Evolutionary conservation across 2,888 invertebrate species (phyloP).

Genomic region (Cyrtodaria siliqua): DNA sequence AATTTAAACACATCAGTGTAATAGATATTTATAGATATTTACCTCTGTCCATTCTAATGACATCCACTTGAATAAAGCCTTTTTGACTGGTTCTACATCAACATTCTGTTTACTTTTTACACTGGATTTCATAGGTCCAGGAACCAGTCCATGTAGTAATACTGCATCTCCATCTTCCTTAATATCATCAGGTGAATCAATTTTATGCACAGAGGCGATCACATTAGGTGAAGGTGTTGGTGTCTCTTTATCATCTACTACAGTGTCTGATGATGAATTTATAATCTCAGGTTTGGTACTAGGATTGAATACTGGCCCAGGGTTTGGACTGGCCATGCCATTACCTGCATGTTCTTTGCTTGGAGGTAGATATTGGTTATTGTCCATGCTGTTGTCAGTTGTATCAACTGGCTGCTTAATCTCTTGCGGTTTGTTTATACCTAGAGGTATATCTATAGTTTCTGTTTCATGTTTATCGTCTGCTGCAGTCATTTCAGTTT

Average conservation of each 20-base stretch:
- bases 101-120: constrained; percentile 3
- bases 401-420: constrained; percentile 11
- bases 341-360: neutral
- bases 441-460: no score
- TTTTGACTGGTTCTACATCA: neutral
- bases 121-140: constrained; percentile 19
- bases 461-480: neutral
- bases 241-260: neutral
- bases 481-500: neutral
- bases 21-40: no score
- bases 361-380: constrained; percentile 8
- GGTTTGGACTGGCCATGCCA: neutral
- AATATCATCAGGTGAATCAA: constrained; percentile 9
- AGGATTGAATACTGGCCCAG: constrained; percentile 7
- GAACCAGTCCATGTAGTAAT: no score
- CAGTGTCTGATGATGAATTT: neutral
- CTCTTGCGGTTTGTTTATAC: constrained; percentile 2
- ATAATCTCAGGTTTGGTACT: neutral
- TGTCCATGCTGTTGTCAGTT: neutral
- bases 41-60: constrained; percentile 68
- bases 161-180: constrained; percentile 1
- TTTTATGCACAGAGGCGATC: neutral
- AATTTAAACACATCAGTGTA: neutral
- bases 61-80: constrained; percentile 48
- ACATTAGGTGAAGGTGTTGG: no score